Base-by-base conservation (phyloP, 2,888 invertebrate genomes). In the Tachina lurida region DNA sequence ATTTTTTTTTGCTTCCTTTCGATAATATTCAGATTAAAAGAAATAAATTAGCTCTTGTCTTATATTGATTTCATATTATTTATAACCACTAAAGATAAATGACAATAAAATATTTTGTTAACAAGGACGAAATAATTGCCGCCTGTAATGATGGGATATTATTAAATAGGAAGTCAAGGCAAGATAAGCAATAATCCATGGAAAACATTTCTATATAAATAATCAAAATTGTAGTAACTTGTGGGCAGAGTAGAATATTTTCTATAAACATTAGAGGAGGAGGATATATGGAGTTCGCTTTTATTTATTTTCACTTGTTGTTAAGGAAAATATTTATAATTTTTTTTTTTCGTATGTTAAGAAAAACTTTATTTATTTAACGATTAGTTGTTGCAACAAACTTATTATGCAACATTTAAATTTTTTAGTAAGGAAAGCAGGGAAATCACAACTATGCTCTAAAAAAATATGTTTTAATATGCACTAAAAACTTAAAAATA, bases 61-160 rank as follows among this genome's bases (percentile, higher is more conserved):
- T 52, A 67, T 52, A 67, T 52, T 67, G 67, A 52, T 52, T 67
- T 39, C 31, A 10, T 67, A 31, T 62, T 43, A 62, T 39, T 41
- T 41, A 60, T 60, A 10, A 41, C 3, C 41, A 17, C n/a, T 17
- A 62, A 12, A 43, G 43, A 62, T 43, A 62, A 43, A 17, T 17
- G 62, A 19, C 62, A 4, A 43, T 62, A 62, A 43, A 43, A 10
- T 43, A 43, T 62, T 43, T n/a, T 43, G 41, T 62, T 10, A 62
- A 19, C 10, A 62, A 17, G 17, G 4, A 0, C 15, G 9, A 58
- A 58, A 39, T 39, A 60, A 39, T 39, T 58, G 56, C 31, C 15
- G 56, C 56, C 58, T 15, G 22, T 58, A 58, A 49, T 7, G 49
- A 15, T 7, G 49, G 4, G 15, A 49, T 49, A 15, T n/a, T n/a